Conservation (phyloP, 2,113 vertebrate species). For the Stigmatopora nigra region DNA sequence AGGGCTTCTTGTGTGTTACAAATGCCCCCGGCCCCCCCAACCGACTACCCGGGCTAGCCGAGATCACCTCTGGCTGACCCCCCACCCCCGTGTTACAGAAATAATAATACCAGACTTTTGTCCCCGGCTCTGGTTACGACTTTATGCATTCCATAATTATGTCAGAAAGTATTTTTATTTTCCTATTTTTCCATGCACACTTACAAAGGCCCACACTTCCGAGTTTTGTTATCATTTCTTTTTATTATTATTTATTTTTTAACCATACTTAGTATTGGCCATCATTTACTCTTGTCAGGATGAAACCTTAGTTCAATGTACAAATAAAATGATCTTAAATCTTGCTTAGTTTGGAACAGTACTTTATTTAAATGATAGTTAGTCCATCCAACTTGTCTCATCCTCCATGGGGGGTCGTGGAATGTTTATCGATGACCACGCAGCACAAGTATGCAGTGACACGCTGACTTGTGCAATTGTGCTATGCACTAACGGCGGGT, state of each 20-base stretch:
- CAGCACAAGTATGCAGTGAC: conserved; percentile 35
- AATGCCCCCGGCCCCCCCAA: not conserved
- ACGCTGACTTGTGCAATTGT: conserved; percentile 33
- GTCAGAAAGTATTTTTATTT: not conserved
- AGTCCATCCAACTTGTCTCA: not conserved
- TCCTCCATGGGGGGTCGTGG: not conserved
- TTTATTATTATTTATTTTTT: no score
- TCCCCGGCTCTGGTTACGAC: not conserved
- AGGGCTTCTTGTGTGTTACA: not conserved
- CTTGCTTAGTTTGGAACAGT: no score
- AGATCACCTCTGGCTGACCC: not conserved
- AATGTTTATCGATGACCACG: conserved; percentile 50
- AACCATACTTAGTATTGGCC: no score
- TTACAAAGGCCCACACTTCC: not conserved
- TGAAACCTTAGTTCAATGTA: no score
- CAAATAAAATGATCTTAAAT: no score
- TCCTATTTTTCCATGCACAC: not conserved
- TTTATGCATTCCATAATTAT: not conserved
- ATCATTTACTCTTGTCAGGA: no score
- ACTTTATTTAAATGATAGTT: not conserved
- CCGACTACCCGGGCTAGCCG: no score
- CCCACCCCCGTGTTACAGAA: not conserved
- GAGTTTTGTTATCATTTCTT: not conserved
- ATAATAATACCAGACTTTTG: not conserved
- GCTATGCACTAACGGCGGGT: not conserved